Conservation (phyloP, 2,113 vertebrate genomes). For the Lampris megalopsis region DNA sequence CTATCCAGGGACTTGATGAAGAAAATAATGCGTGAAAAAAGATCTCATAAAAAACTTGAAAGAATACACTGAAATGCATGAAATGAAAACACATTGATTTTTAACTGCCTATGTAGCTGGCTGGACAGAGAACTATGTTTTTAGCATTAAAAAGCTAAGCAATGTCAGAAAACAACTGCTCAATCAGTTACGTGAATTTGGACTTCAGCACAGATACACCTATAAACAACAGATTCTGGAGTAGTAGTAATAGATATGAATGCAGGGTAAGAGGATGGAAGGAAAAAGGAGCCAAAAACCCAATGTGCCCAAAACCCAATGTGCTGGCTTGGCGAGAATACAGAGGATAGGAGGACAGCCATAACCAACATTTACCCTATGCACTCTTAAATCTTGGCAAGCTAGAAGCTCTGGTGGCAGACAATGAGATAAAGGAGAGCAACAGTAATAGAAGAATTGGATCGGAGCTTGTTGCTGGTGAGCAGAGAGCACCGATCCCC, state of each 20-base stretch:
- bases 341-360: slow-evolving; percentile 4
- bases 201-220: too few species aligned
- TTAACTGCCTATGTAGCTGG: neutral
- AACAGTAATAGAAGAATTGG: slow-evolving; percentile 25
- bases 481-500: slow-evolving; percentile 24
- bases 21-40: too few species aligned
- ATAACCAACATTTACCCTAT: slow-evolving; percentile 27
- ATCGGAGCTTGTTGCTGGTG: slow-evolving; percentile 18
- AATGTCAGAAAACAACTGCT: neutral
- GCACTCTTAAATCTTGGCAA: slow-evolving; percentile 31
- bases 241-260: neutral
- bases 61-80: too few species aligned
- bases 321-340: slow-evolving; percentile 18
- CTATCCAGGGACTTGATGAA: too few species aligned
- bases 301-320: slow-evolving; percentile 5
- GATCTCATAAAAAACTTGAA: too few species aligned
- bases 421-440: slow-evolving; percentile 38
- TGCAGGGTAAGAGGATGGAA: neutral
- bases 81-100: too few species aligned
- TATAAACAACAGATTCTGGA: neutral
- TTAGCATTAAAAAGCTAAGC: too few species aligned
- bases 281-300: slow-evolving; percentile 13
- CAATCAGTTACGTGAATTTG: neutral
- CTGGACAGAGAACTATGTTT: too few species aligned
- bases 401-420: slow-evolving; percentile 12